These are phyloP conservation scores for Drosophila nikananu DNA, from an alignment of 1,140 invertebrate species.

Conservation along the genomic window DNA sequence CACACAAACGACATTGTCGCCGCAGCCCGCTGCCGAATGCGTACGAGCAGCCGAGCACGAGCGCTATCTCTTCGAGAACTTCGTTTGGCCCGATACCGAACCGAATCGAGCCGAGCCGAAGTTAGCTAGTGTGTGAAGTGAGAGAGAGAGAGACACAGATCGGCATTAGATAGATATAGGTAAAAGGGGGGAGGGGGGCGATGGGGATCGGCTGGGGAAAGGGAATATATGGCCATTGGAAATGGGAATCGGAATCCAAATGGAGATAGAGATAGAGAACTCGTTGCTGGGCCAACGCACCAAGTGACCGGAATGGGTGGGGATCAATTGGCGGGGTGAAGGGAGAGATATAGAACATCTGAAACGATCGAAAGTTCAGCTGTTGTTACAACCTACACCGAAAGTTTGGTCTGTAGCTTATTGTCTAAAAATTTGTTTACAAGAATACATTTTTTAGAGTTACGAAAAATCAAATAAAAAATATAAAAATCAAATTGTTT, in stretches of 20 bases:
- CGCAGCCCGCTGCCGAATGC: slow-evolving; percentile 22
- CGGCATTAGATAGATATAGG: slow-evolving; percentile 41
- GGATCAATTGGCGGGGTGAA: background rate
- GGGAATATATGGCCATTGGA: background rate
- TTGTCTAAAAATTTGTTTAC: background rate
- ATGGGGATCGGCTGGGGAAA: background rate
- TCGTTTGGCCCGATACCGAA: slow-evolving; percentile 1
- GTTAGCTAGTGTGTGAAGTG: background rate
- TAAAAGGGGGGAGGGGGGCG: background rate
- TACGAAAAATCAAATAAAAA: no score
- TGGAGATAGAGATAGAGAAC: slow-evolving; percentile 11
- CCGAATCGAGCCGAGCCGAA: slow-evolving; percentile 3
- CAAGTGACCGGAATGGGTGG: slow-evolving; percentile 30
- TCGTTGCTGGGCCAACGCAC: slow-evolving; percentile 58
- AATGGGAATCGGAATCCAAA: background rate
- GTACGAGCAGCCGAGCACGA: slow-evolving; percentile 6
- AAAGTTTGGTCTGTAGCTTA: background rate
- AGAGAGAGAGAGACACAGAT: slow-evolving; percentile 10
- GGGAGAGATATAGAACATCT: slow-evolving; percentile 45
- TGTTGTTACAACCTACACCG: slow-evolving; percentile 1
- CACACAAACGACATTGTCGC: slow-evolving; percentile 80
- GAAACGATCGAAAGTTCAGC: slow-evolving; percentile 56
- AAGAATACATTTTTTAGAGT: background rate
- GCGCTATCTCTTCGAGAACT: slow-evolving; percentile 1
- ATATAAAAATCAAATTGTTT: no score